Evolutionary conservation across 2,888 invertebrate species (phyloP), one percentile per base, ranked within the genome.

Genomic region (Taphrorychus bicolor): DNA sequence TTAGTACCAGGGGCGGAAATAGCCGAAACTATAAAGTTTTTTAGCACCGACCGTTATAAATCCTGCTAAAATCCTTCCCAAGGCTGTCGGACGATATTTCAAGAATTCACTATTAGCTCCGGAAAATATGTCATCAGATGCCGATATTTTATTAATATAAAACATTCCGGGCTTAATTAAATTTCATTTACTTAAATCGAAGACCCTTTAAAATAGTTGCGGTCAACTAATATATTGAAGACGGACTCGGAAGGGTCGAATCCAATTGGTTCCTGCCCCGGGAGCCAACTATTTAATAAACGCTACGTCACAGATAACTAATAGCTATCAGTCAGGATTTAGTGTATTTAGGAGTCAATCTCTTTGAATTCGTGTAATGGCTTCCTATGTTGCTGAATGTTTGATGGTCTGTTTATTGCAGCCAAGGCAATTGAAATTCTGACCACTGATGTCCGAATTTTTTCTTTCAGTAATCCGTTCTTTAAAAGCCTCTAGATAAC

Each of bases 61-160:
- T 63, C 22, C 11, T n/a, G 49, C 19, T 57, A 51, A 56, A 60
- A 60, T 66, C 59, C 52, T 54, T 54, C 24, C 16, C 42, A 19
- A 16, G 17, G 48, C 42, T 66, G 32, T 19, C 42, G 62, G 70
- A 67, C 71, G 71, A 75, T 76, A 76, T 77, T 74, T 73, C 67
- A 75, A 76, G 76, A 77, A 77, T 76, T 75, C 68, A 72, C 72
- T 74, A 75, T 75, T 74, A 74, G 64, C 71, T 66, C 60, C 71
- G 72, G 73, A 72, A 75, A 75, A 75, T 74, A 73, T 73, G 73
- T 73, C 66, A 72, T 71, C 61, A 71, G 59, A 71, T 72, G 73
- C 70, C 70, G 66, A 75, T 71, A 71, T 73, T 72, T 74, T 71
- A 71, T 72, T 71, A 67, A 72, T 68, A 66, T 65, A 68, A 72